Conservation (phyloP, 2,797 vertebrate genomes). For the Rousettus madagascariensis region DNA sequence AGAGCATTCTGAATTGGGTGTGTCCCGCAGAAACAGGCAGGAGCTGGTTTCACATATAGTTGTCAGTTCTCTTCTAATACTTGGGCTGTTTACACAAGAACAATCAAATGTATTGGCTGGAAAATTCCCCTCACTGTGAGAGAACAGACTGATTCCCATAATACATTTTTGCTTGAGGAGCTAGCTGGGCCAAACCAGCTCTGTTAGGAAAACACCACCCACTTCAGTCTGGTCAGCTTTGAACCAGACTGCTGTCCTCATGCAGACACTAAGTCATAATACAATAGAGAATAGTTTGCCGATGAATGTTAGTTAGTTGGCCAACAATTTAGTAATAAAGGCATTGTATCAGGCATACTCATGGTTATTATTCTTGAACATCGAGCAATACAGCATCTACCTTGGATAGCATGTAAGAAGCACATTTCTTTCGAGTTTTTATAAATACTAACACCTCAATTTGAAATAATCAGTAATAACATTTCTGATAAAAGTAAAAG, state of each 20-base stretch:
- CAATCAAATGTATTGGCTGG: constrained; percentile 57
- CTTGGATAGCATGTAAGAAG: neutral
- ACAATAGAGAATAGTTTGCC: constrained; percentile 60
- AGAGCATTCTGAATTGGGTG: neutral
- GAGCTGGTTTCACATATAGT: constrained; percentile 46
- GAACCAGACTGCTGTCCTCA: constrained; percentile 65
- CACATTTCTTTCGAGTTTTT: constrained; percentile 19
- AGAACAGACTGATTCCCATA: constrained; percentile 54
- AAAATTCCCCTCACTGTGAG: constrained; percentile 53
- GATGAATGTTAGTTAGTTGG: constrained; percentile 20
- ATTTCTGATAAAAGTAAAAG: constrained; percentile 21
- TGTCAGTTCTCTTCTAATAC: constrained; percentile 47
- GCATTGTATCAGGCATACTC: constrained; percentile 20
- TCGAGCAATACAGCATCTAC: neutral
- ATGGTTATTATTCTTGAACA: neutral
- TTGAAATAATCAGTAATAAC: constrained; percentile 22
- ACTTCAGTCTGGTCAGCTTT: constrained; percentile 55
- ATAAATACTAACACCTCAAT: neutral
- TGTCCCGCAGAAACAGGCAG: constrained; percentile 52
- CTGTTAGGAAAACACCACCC: constrained; percentile 68
- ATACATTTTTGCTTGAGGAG: constrained; percentile 33
- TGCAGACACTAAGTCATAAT: neutral
- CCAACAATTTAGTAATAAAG: constrained; percentile 53
- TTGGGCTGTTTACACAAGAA: constrained; percentile 53
- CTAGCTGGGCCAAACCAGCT: constrained; percentile 35